A percentile compares a stretch with the other conserved stretches of the same genome.
Conservation (phyloP, 2,888 invertebrate genomes). For the Tenodera sinensis region DNA sequence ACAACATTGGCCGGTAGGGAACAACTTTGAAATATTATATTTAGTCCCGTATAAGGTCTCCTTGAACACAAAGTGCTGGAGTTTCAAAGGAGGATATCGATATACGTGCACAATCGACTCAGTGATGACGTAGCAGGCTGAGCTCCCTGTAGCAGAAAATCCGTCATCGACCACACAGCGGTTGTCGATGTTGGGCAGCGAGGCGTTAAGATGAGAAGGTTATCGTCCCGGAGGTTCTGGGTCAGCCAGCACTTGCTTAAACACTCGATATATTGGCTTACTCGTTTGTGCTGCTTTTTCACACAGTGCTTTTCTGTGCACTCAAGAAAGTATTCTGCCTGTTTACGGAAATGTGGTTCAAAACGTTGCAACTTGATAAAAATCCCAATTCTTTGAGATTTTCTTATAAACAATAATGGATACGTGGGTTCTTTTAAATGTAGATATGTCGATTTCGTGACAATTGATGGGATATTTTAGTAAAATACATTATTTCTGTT, state of each 20-base stretch:
- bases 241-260: not conserved
- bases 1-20: not conserved
- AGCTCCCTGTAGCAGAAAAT: constrained; percentile 12
- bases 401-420: too few species aligned
- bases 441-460: too few species aligned
- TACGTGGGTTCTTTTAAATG: too few species aligned
- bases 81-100: not conserved
- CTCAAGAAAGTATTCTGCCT: too few species aligned
- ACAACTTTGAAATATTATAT: not conserved
- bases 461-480: too few species aligned
- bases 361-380: too few species aligned
- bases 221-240: not conserved
- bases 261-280: not conserved
- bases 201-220: not conserved
- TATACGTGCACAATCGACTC: not conserved
- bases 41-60: not conserved
- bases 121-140: not conserved
- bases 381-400: too few species aligned
- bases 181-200: not conserved
- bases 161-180: not conserved
- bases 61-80: not conserved
- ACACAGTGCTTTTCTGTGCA: too few species aligned
- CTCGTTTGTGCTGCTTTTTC: not conserved
- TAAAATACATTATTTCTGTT: too few species aligned
- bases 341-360: too few species aligned